phyloP scores from a whole-genome alignment of 2,888 invertebrate genomes.

The Rhagophthalmus giganteus region DNA sequence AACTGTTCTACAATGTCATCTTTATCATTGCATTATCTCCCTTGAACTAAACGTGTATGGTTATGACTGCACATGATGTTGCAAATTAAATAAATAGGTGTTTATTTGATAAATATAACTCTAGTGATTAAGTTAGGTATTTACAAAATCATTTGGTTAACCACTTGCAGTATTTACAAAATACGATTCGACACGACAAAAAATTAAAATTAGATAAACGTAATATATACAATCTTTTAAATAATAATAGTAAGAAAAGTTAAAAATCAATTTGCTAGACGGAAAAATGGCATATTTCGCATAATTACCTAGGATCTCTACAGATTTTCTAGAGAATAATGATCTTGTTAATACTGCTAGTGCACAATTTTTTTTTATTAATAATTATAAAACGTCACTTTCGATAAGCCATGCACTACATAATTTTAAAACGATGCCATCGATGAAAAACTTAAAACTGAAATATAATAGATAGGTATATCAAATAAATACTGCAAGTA shows the following conservation, averaged over 20 bases:
- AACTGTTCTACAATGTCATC: slow-evolving; percentile 39
- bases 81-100: slow-evolving; percentile 44
- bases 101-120: slow-evolving; percentile 42
- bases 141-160: slow-evolving; percentile 38
- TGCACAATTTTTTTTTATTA: slow-evolving; percentile 6
- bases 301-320: slow-evolving; percentile 1
- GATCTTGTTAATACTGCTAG: slow-evolving; percentile 16
- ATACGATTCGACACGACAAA: background rate
- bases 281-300: background rate
- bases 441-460: background rate
- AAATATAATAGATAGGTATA: slow-evolving; percentile 1
- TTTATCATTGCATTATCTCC: slow-evolving; percentile 37
- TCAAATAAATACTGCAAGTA: slow-evolving; percentile 27
- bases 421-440: background rate
- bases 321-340: background rate
- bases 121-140: slow-evolving; percentile 44
- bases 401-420: background rate
- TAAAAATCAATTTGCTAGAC: too few species aligned
- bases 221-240: too few species aligned
- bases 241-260: too few species aligned
- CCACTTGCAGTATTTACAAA: slow-evolving; percentile 28
- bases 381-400: too few species aligned
- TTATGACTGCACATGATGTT: slow-evolving; percentile 42
- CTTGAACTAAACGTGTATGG: slow-evolving; percentile 39
- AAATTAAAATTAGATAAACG: background rate